phyloP scores from a whole-genome alignment of 1,140 invertebrate species.

The Brachionus calyciflorus region DNA sequence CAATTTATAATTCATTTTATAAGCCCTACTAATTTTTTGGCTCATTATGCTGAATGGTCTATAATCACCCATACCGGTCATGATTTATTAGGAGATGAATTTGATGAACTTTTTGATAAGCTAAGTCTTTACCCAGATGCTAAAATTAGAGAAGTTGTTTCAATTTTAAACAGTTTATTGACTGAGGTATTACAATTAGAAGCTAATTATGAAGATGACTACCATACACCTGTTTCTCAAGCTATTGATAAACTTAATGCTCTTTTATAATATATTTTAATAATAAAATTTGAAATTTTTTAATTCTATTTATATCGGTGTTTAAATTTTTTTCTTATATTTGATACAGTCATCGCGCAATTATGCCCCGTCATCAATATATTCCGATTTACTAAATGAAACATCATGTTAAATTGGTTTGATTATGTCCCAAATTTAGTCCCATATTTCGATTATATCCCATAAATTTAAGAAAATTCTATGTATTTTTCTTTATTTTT shows the following conservation, averaged over 20 bases:
- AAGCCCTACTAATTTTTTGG: conserved; percentile 5
- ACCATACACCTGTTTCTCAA: background rate
- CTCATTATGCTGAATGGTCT: conserved; percentile 22
- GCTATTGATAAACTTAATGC: conserved; percentile 5
- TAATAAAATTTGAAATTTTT: background rate
- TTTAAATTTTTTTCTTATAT: too few relatives aligned
- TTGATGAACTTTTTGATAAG: background rate
- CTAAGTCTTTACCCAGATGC: background rate
- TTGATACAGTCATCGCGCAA: too few relatives aligned
- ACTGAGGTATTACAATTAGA: background rate
- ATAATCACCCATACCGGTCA: conserved; percentile 14
- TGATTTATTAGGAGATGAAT: conserved; percentile 2
- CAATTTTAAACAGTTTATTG: conserved; percentile 16
- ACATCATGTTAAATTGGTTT: too few relatives aligned
- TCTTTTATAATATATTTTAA: background rate
- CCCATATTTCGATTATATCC: too few relatives aligned
- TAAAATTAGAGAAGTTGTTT: conserved; percentile 10
- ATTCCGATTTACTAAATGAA: too few relatives aligned
- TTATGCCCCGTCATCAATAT: too few relatives aligned
- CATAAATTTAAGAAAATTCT: too few relatives aligned
- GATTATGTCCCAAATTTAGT: too few relatives aligned
- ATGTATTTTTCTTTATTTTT: too few relatives aligned
- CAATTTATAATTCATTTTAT: conserved; percentile 39
- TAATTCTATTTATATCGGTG: too few relatives aligned
- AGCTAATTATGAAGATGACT: background rate